Percentiles rank a stretch among this genome's conserved stretches.
phyloP scores from a whole-genome alignment of 1,140 invertebrate genomes.

The Pectinophora gossypiella region DNA sequence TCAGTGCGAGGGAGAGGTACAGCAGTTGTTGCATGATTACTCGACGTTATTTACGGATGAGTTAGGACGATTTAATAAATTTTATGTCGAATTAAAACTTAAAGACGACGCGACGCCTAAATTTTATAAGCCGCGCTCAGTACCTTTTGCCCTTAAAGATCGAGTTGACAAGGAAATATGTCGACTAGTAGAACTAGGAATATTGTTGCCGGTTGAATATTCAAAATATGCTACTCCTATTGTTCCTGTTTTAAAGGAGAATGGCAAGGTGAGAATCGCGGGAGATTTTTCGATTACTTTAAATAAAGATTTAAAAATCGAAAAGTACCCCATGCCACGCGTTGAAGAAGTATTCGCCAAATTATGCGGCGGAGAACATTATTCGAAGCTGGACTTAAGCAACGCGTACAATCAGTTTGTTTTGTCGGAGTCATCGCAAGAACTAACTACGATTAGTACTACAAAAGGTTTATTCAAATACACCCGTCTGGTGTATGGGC shows the following conservation, averaged over 20 bases:
- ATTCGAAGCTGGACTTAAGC: neutral
- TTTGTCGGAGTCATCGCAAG: neutral
- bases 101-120: neutral
- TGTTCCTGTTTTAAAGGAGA: neutral
- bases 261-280: neutral
- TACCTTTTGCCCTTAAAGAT: neutral
- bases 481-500: neutral
- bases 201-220: neutral
- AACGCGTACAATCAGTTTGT: conserved; percentile 1
- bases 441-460: neutral
- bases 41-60: neutral
- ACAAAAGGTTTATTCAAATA: neutral
- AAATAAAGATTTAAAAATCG: neutral
- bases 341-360: neutral
- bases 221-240: neutral
- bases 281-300: neutral
- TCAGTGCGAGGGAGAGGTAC: neutral
- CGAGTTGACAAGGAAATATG: neutral
- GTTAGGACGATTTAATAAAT: conserved; percentile 1
- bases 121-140: neutral
- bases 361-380: neutral
- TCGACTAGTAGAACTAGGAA: neutral
- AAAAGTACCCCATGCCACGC: neutral
- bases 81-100: neutral
- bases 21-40: neutral